Percentiles rank a stretch among this genome's conserved stretches.
phyloP scores from a whole-genome alignment of 2,797 vertebrate genomes.

The Lithobates sylvaticus region DNA sequence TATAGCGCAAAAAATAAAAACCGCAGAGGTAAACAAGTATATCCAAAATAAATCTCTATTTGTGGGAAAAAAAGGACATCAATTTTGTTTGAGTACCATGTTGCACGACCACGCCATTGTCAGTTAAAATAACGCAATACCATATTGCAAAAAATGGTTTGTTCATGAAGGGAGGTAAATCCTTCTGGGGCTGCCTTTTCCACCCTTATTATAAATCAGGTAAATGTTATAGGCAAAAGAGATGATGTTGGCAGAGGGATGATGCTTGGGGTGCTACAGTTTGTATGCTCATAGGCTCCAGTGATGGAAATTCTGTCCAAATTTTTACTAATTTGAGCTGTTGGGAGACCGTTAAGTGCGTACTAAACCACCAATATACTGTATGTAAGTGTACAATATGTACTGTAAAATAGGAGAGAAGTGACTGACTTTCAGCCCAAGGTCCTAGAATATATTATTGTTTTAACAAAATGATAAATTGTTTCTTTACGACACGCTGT shows the following conservation, averaged over 20 bases:
- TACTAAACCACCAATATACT: neutral
- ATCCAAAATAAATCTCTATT: too few relatives aligned
- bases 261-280: neutral
- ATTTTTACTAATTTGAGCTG: neutral
- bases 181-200: too few relatives aligned
- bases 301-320: neutral
- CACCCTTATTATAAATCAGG: neutral
- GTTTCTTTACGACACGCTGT: neutral
- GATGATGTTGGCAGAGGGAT: neutral
- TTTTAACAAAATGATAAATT: neutral
- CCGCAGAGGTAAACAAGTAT: too few relatives aligned
- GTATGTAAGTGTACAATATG: neutral
- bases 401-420: too few relatives aligned
- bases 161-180: too few relatives aligned
- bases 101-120: too few relatives aligned
- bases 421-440: neutral
- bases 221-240: neutral
- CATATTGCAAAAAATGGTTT: too few relatives aligned
- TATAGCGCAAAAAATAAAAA: too few relatives aligned
- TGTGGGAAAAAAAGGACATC: too few relatives aligned
- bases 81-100: too few relatives aligned
- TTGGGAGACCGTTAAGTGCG: neutral
- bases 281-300: neutral
- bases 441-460: neutral
- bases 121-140: too few relatives aligned